Conservation (phyloP, 2,113 vertebrate species). For the Ammodytes dubius region DNA sequence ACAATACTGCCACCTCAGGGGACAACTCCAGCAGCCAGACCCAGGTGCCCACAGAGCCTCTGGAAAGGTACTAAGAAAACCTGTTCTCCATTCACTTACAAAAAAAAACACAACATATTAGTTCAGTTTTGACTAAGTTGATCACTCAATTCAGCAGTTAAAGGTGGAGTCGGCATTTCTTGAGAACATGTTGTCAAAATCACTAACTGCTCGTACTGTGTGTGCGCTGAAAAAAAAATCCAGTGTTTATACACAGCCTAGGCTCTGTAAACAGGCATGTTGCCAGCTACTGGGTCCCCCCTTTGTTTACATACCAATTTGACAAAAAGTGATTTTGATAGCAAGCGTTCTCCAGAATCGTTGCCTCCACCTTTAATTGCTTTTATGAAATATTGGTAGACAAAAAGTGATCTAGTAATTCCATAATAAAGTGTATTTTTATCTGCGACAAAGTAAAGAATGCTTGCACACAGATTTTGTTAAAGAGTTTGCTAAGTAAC, state of each 20-base stretch:
- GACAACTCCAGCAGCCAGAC: slow-evolving; percentile 85
- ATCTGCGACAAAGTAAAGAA: too few relatives aligned
- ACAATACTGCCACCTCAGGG: slow-evolving; percentile 85
- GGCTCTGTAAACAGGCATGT: too few relatives aligned
- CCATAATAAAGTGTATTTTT: background rate
- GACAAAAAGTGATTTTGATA: too few relatives aligned
- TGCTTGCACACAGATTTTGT: background rate
- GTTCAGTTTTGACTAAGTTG: background rate
- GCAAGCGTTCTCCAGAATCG: too few relatives aligned
- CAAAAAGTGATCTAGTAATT: background rate
- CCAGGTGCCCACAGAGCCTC: slow-evolving; percentile 90
- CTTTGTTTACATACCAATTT: too few relatives aligned
- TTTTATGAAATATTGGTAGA: background rate
- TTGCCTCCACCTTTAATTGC: too few relatives aligned
- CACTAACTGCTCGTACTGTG: too few relatives aligned
- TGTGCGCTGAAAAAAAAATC: too few relatives aligned
- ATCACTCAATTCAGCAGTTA: background rate
- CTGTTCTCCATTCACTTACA: background rate
- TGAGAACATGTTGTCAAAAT: too few relatives aligned
- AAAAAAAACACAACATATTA: background rate
- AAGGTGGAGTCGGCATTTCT: too few relatives aligned
- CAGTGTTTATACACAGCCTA: too few relatives aligned
- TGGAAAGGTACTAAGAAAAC: slow-evolving; percentile 89
- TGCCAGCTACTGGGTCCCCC: too few relatives aligned
- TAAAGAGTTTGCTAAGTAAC: background rate